phyloP scores from a whole-genome alignment of 1,140 invertebrate genomes.

The Dinoponera quadriceps region DNA sequence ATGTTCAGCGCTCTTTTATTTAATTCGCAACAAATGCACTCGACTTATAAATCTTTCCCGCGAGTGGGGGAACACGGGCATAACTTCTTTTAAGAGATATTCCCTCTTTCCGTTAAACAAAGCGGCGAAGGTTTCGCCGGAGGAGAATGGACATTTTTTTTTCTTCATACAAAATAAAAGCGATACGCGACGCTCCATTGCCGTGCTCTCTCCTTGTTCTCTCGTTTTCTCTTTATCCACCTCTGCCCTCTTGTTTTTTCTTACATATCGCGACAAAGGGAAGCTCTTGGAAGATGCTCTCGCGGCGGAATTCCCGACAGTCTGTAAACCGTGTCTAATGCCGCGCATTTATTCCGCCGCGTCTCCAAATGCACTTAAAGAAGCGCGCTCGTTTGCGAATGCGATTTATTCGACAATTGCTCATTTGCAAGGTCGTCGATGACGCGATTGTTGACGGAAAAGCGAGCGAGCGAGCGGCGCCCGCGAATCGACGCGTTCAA shows the following conservation, averaged over 20 bases:
- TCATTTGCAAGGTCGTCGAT: conserved; percentile 18
- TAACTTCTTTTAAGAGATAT: no score
- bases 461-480: no score
- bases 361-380: conserved; percentile 24
- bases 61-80: no score
- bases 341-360: conserved; percentile 20
- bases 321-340: conserved; percentile 31
- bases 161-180: no score
- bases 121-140: no score
- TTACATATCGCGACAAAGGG: conserved; percentile 33
- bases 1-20: no score
- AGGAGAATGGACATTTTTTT: no score
- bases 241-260: neutral
- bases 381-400: conserved; percentile 11
- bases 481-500: no score
- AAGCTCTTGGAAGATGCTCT: conserved; percentile 30
- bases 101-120: no score
- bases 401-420: conserved; percentile 10
- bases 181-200: neutral
- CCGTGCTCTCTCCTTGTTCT: neutral
- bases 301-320: conserved; percentile 17
- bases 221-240: neutral
- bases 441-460: neutral
- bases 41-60: no score
- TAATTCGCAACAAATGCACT: no score